phyloP scores from a whole-genome alignment of 2,888 invertebrate species.

The Deilephila elpenor region DNA sequence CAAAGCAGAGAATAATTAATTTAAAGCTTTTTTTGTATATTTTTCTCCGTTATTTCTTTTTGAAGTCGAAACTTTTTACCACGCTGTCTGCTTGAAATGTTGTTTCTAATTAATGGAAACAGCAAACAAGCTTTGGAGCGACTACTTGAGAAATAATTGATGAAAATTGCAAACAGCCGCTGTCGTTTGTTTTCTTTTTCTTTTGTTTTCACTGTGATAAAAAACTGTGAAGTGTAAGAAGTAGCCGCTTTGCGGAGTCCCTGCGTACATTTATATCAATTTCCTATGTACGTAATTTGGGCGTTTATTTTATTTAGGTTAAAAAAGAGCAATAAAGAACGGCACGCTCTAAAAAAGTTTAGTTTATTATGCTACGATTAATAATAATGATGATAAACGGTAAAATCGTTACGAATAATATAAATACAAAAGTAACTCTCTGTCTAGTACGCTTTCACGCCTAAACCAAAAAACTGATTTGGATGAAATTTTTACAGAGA shows the following conservation, averaged over 20 bases:
- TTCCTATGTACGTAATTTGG: background rate
- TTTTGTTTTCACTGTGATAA: background rate
- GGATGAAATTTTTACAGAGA: too few relatives aligned
- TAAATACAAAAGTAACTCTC: too few relatives aligned
- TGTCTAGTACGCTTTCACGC: too few relatives aligned
- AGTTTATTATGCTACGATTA: too few relatives aligned
- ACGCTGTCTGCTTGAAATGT: constrained; percentile 20
- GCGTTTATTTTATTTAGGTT: too few relatives aligned
- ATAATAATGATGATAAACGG: too few relatives aligned
- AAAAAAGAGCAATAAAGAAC: too few relatives aligned
- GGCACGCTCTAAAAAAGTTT: too few relatives aligned
- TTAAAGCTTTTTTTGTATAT: background rate
- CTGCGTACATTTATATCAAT: background rate
- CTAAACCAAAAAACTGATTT: too few relatives aligned
- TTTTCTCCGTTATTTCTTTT: constrained; percentile 4
- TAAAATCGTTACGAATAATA: too few relatives aligned
- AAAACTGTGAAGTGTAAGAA: background rate
- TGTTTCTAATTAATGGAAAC: constrained; percentile 21
- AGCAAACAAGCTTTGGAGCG: constrained; percentile 9
- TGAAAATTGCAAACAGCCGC: constrained; percentile 12
- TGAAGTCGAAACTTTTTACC: background rate
- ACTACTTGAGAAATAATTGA: constrained; percentile 14
- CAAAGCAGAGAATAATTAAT: background rate
- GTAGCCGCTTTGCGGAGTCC: background rate
- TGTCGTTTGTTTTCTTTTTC: constrained; percentile 5